Conservation (phyloP, 2,888 invertebrate species). For the Lasioglossum vierecki region DNA sequence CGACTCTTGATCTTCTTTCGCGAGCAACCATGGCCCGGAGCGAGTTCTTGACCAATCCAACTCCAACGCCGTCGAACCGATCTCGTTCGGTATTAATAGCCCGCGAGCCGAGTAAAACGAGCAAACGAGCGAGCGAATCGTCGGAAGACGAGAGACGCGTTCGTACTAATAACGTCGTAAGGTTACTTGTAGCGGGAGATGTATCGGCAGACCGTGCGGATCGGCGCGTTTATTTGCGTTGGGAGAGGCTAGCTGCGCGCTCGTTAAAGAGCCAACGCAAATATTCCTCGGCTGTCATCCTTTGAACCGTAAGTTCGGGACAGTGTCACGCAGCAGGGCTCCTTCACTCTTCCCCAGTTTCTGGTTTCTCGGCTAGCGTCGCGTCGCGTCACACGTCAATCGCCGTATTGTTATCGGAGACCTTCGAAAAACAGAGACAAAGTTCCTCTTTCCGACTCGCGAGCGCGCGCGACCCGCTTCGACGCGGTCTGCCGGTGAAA, state of each 20-base stretch:
- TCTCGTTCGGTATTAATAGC: constrained; percentile 64
- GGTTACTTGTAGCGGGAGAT: constrained; percentile 59
- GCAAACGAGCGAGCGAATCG: constrained; percentile 40
- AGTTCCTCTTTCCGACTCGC: neutral
- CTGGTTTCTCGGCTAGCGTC: neutral
- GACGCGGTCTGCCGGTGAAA: neutral
- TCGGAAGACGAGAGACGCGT: constrained; percentile 61
- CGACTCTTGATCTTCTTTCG: neutral
- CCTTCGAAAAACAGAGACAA: neutral
- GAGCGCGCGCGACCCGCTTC: neutral
- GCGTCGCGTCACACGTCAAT: neutral
- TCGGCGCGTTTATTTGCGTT: constrained; percentile 56
- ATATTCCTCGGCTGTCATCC: constrained; percentile 50
- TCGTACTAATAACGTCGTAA: constrained; percentile 70
- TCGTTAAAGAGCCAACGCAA: constrained; percentile 54
- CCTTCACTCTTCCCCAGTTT: neutral
- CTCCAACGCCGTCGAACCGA: constrained; percentile 32
- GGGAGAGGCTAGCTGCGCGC: constrained; percentile 62
- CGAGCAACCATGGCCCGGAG: neutral
- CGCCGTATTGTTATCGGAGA: neutral
- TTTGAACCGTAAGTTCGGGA: constrained; percentile 61
- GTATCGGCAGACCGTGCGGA: constrained; percentile 58
- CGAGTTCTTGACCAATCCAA: constrained; percentile 44
- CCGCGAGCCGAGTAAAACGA: neutral
- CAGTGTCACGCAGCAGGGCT: constrained; percentile 39